These are phyloP conservation scores for Gambusia affinis DNA, from an alignment of 2,113 vertebrate species.

Conservation along the genomic window DNA sequence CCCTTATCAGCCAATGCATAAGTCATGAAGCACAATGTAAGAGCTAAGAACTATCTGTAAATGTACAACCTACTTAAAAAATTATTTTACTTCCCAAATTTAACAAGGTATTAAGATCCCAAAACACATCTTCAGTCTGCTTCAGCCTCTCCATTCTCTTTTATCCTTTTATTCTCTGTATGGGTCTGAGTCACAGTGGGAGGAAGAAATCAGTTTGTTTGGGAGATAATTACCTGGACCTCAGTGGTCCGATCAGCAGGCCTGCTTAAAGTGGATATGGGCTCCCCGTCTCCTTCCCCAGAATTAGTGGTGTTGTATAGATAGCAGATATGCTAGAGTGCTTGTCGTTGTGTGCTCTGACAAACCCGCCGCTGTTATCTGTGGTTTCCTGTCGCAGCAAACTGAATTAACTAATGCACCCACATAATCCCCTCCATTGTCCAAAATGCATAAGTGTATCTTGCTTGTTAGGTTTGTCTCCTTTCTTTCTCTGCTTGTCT, in stretches of 20 bases:
- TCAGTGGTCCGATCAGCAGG: conserved; percentile 33
- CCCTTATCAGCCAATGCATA: too few species aligned
- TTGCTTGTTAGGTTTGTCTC: conserved; percentile 25
- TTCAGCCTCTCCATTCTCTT: conserved; percentile 1
- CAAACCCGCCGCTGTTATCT: conserved; percentile 21
- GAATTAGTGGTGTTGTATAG: conserved; percentile 26
- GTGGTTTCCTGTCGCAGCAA: conserved; percentile 21
- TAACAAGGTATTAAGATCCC: neutral
- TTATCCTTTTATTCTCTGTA: neutral
- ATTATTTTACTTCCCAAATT: neutral
- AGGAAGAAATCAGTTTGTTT: conserved; percentile 32
- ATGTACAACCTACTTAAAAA: too few species aligned
- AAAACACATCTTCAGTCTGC: neutral
- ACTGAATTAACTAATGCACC: conserved; percentile 63
- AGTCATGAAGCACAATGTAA: too few species aligned
- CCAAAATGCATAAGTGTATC: conserved; percentile 39
- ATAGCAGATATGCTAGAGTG: conserved; percentile 34
- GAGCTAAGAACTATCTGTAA: too few species aligned
- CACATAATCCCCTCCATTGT: conserved; percentile 62
- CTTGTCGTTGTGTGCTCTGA: conserved; percentile 15
- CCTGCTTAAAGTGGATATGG: conserved; percentile 27
- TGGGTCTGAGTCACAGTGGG: neutral
- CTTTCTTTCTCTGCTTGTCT: neutral
- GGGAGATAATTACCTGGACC: conserved; percentile 56
- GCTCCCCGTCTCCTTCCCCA: neutral